Conservation (phyloP, 2,113 vertebrate species). For the Myrmecobius fasciatus region DNA sequence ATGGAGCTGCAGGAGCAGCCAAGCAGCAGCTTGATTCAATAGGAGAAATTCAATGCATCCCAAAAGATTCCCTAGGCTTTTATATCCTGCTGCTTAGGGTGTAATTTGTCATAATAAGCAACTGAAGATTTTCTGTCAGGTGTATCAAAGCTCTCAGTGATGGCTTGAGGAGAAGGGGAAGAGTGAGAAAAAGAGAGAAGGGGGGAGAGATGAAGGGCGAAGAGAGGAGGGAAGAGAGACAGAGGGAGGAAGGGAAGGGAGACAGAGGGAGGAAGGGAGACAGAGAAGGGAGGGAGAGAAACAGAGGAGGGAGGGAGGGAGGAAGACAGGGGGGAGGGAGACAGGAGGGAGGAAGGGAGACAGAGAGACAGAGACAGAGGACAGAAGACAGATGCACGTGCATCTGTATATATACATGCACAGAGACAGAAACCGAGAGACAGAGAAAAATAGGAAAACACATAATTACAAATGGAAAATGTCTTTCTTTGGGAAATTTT, state of each 20-base stretch:
- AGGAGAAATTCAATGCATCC: conserved; percentile 82
- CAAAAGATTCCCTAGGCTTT: conserved; percentile 80
- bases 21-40: conserved; percentile 85
- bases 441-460: background rate
- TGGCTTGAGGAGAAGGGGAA: conserved; percentile 47
- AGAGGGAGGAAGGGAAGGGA: background rate
- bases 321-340: background rate
- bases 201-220: conserved; percentile 54
- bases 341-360: background rate
- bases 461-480: conserved; percentile 48
- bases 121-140: conserved; percentile 80
- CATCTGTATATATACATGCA: background rate
- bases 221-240: conserved; percentile 27
- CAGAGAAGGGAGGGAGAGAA: background rate
- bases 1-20: conserved; percentile 78
- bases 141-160: conserved; percentile 74
- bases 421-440: background rate
- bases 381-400: background rate
- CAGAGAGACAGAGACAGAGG: conserved; percentile 3
- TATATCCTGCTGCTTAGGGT: conserved; percentile 74
- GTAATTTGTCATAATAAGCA: conserved; percentile 83
- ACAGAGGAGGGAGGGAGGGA: too few relatives aligned
- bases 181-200: conserved; percentile 31
- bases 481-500: conserved; percentile 68
- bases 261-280: background rate